These are phyloP conservation scores for Idris sp. DNA, from an alignment of 1,140 invertebrate genomes.

Conservation along the genomic window DNA sequence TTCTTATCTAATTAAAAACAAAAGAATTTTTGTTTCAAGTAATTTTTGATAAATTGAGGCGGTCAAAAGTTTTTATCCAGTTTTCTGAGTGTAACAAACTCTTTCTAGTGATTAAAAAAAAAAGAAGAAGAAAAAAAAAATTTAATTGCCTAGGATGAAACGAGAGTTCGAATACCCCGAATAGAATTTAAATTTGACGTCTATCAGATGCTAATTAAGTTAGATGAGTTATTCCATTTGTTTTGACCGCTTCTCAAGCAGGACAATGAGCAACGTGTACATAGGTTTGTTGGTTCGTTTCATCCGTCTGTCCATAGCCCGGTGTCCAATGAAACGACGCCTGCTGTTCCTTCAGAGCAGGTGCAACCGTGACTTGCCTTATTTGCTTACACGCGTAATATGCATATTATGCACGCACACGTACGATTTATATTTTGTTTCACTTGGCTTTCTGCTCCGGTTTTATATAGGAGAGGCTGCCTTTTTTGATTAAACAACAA, in stretches of 20 bases:
- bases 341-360: conserved; percentile 67
- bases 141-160: no score
- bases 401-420: conserved; percentile 54
- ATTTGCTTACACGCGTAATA: conserved; percentile 61
- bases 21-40: no score
- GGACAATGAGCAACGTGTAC: conserved; percentile 64
- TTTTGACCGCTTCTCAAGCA: conserved; percentile 41
- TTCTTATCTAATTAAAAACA: no score
- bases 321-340: conserved; percentile 65
- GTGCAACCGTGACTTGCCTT: conserved; percentile 73
- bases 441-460: conserved; percentile 16
- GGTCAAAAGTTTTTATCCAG: no score
- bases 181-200: conserved; percentile 23
- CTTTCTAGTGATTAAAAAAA: no score
- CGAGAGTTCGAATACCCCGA: no score
- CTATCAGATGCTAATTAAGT: conserved; percentile 52
- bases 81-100: no score
- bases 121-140: no score
- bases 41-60: no score
- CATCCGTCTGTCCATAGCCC: conserved; percentile 64
- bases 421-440: conserved; percentile 46
- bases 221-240: conserved; percentile 54
- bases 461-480: no score
- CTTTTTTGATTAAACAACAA: conserved; percentile 20
- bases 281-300: conserved; percentile 49